Base-by-base conservation (phyloP, 92 coral and sea anemone species). In the Ricordea florida region DNA sequence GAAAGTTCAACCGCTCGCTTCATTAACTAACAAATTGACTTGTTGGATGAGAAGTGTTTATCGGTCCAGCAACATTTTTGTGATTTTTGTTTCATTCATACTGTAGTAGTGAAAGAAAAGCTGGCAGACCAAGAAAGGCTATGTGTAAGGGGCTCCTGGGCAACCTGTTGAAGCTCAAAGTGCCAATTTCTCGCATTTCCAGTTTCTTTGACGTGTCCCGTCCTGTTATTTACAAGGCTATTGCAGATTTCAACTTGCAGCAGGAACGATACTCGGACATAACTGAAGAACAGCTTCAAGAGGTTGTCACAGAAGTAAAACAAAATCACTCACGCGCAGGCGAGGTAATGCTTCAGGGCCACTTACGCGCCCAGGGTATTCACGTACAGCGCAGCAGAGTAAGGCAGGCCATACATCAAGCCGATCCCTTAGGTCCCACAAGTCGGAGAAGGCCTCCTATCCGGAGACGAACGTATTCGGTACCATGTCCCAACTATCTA, bases 121-220 rank as follows among this genome's bases (percentile, higher is more conserved):
- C n/a, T n/a, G 77, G 84, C 53, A 78, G 84, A 61, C 84, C 69
- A 52, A 78, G 43, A 56, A 78, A 26, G 29, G 42, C 1, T 2
- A 66, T 78, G 31, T 40, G 30, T 35, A 65, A 35, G 31, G 84
- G 66, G 57, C 76, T 66, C 46, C 62, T 78, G 62, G 84, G 66
- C 42, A 53, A 46, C 23, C 45, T 52, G 37, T 57, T 56, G 44
- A 42, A 58, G 31, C 47, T 78, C 11, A 38, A 57, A 44, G 28
- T 66, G 2, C 74, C 60, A 5, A 5, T 66, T 25, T 30, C 74
- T 4, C 28, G 31, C 29, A 66, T 66, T 44, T 33, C 59, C 57
- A 50, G 42, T 46, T 43, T 11, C 29, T 66, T 66, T 3, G 44
- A 66, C 16, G 62, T 57, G 4, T 80, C 86, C 8, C 24, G 86